A percentile compares a stretch with the other conserved stretches of the same genome.
These are phyloP conservation scores for Choristoneura fumiferana DNA, from an alignment of 1,140 invertebrate species.

Conservation along the genomic window DNA sequence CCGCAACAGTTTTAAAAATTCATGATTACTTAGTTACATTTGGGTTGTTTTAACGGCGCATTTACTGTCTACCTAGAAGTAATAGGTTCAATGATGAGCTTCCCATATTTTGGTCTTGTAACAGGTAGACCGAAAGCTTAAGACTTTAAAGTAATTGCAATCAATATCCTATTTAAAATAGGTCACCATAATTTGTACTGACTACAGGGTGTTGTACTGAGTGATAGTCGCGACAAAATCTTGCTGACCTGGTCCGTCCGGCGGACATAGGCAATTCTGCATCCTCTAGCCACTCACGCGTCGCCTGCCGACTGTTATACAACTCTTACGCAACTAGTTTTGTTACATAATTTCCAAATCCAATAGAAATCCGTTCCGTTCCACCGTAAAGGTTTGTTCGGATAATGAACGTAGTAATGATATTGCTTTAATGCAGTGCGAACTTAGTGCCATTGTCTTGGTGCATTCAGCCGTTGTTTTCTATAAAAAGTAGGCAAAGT, in stretches of 20 bases:
- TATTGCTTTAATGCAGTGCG: not conserved
- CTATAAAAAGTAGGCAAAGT: not conserved
- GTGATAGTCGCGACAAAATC: not conserved
- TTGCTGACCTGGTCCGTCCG: not conserved
- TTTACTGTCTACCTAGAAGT: too few relatives aligned
- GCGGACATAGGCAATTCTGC: constrained; percentile 10
- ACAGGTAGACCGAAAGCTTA: too few relatives aligned
- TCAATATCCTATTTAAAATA: too few relatives aligned
- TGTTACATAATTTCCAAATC: constrained; percentile 4
- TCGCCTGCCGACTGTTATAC: not conserved
- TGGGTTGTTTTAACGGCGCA: too few relatives aligned
- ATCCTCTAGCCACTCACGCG: constrained; percentile 11
- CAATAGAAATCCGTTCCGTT: constrained; percentile 12
- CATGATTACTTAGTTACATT: too few relatives aligned
- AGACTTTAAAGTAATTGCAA: too few relatives aligned
- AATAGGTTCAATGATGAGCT: too few relatives aligned
- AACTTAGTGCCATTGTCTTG: constrained; percentile 1
- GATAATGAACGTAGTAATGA: not conserved
- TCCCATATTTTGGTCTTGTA: too few relatives aligned
- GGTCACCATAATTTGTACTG: too few relatives aligned
- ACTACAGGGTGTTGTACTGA: too few relatives aligned
- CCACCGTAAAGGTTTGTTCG: constrained; percentile 3
- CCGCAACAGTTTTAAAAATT: too few relatives aligned
- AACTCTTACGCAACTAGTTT: constrained; percentile 8
- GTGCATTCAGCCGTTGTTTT: not conserved